Conservation (phyloP, 2,888 invertebrate genomes). For the Hesperia comma region DNA sequence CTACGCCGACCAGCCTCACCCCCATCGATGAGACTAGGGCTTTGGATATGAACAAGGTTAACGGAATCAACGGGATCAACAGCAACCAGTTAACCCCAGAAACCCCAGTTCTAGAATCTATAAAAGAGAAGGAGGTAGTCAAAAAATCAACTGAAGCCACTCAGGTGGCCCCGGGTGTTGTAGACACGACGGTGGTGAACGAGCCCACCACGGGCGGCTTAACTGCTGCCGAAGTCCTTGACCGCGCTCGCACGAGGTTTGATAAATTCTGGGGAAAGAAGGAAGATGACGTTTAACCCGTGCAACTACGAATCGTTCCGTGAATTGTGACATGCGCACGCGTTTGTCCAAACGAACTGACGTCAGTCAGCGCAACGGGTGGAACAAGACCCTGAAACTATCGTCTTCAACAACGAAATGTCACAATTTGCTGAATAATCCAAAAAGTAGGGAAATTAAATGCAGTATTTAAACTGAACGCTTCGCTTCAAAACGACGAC, state of each 20-base stretch:
- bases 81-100: slow-evolving; percentile 75
- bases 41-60: slow-evolving; percentile 74
- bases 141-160: slow-evolving; percentile 78
- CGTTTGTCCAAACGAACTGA: neutral
- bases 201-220: slow-evolving; percentile 77
- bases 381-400: neutral
- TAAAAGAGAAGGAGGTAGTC: slow-evolving; percentile 69
- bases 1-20: slow-evolving; percentile 77
- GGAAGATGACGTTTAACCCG: slow-evolving; percentile 82
- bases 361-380: neutral
- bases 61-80: slow-evolving; percentile 61
- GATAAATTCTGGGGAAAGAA: slow-evolving; percentile 93
- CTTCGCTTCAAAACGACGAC: slow-evolving; percentile 77
- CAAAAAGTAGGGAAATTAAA: slow-evolving; percentile 59
- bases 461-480: slow-evolving; percentile 66
- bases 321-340: slow-evolving; percentile 52
- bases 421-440: slow-evolving; percentile 53
- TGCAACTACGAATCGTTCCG: slow-evolving; percentile 49
- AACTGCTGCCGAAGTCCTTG: slow-evolving; percentile 89
- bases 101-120: slow-evolving; percentile 66
- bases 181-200: slow-evolving; percentile 81
- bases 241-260: slow-evolving; percentile 91
- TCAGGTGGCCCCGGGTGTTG: slow-evolving; percentile 81
- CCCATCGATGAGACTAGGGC: slow-evolving; percentile 80
- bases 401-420: slow-evolving; percentile 31